Evolutionary conservation across 1,140 invertebrate genomes (phyloP).

Genomic region (Pseudomyrmex sp.): DNA sequence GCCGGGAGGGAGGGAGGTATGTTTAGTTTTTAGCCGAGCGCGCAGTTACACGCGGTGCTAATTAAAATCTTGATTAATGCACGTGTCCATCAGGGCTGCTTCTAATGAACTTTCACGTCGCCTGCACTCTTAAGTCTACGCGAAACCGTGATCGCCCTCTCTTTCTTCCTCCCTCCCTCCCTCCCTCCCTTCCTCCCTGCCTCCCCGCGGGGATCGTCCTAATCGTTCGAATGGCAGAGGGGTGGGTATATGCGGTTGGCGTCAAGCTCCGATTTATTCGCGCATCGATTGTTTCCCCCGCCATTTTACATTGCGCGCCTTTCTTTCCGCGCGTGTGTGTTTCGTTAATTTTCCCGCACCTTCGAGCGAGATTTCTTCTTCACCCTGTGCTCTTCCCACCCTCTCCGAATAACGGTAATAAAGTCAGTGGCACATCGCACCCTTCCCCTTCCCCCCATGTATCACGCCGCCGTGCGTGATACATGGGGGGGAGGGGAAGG

Average conservation of each 20-base stretch:
- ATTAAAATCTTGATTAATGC: conserved; percentile 85
- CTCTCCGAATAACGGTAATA: too few relatives aligned
- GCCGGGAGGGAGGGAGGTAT: conserved; percentile 69
- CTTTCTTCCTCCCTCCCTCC: background rate
- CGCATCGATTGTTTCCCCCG: background rate
- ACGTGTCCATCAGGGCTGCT: conserved; percentile 81
- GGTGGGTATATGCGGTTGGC: background rate
- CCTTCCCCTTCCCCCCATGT: too few relatives aligned
- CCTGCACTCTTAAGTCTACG: conserved; percentile 72
- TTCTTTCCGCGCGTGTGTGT: background rate
- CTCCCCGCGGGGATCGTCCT: conserved; percentile 9
- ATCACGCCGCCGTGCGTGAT: background rate
- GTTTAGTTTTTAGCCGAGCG: conserved; percentile 82
- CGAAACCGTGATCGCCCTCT: conserved; percentile 73
- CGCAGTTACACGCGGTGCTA: conserved; percentile 81
- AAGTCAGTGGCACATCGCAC: too few relatives aligned
- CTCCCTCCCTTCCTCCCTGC: too few relatives aligned
- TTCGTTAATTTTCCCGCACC: background rate
- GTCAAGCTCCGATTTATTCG: background rate
- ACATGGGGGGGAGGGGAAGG: too few relatives aligned
- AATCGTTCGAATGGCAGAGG: conserved; percentile 24
- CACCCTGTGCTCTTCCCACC: too few relatives aligned
- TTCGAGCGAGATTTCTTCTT: too few relatives aligned
- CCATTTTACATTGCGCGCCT: background rate
- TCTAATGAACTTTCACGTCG: conserved; percentile 76